Base-by-base conservation (phyloP, 1,140 invertebrate species). In the Drosophila tani region DNA sequence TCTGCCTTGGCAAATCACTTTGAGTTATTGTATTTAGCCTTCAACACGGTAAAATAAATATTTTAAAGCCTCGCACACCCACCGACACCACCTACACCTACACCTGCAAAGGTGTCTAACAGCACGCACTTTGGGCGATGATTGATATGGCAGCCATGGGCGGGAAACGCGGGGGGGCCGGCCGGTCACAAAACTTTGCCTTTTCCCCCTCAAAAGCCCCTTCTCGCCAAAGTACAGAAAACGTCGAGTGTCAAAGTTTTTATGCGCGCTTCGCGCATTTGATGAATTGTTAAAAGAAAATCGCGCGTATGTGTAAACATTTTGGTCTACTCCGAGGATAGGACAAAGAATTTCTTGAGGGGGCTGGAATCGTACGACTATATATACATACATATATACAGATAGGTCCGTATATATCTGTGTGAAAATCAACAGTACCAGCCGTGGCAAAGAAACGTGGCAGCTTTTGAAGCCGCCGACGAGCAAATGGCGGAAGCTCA, bases 241-340 rank as follows among this genome's bases (percentile, higher is more conserved):
- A 68, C 85, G 78, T 88, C 68, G 85, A 81, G 86, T 88, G 85
- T 88, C 85, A 91, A 88, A 88, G 85, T 88, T 88, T 80, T 67
- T 82, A 85, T 75, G 78, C 70, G 77, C 86, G 79, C 86, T 88
- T 85, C 90, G 82, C 85, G 86, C 85, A 70, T 81, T 88, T 88
- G 85, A 88, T 88, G 85, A 88, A 88, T 88, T 88, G 85, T 88
- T 88, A 75, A 88, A 90, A 88, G 85, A 85, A 88, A 88, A 90
- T 90, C 82, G 86, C 78, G 85, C 85, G 82, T 88, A 90, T 88
- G 85, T 88, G 85, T 90, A 90, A 88, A 90, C 85, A 90, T 81
- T 75, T 76, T 82, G 78, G 85, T 82, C 81, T 88, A 85, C 68
- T 56, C 69, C 47, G 51, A n/a, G 59, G 63, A 60, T 57, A 56